These are phyloP conservation scores for Chrysomela aeneicollis DNA, from an alignment of 2,888 invertebrate species.

Conservation along the genomic window DNA sequence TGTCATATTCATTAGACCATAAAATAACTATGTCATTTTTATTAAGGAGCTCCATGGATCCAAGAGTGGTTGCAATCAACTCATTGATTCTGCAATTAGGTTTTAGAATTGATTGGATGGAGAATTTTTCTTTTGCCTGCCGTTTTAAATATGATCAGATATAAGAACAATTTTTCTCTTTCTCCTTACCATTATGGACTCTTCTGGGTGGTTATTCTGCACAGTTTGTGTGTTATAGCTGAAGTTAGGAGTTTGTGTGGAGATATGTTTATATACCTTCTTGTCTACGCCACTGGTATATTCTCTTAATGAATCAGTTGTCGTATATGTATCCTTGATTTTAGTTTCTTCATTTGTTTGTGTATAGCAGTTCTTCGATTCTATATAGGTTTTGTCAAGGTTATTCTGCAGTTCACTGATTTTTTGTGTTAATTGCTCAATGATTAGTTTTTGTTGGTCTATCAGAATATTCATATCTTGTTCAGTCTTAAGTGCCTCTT, in stretches of 20 bases:
- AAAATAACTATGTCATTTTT: constrained; percentile 13
- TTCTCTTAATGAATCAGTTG: constrained; percentile 5
- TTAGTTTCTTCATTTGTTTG: constrained; percentile 3
- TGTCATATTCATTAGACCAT: constrained; percentile 16
- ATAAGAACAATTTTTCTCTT: constrained; percentile 16
- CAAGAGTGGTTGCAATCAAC: constrained; percentile 16
- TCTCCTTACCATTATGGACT: constrained; percentile 13
- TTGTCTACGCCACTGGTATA: constrained; percentile 7
- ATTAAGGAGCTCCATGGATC: constrained; percentile 11
- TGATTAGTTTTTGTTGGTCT: constrained; percentile 12
- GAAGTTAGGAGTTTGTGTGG: not conserved
- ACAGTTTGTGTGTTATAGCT: constrained; percentile 2
- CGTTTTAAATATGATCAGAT: constrained; percentile 15
- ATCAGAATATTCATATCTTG: constrained; percentile 6
- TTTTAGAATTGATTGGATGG: constrained; percentile 16
- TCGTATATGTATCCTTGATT: constrained; percentile 5
- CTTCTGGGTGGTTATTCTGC: constrained; percentile 8
- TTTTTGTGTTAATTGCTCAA: constrained; percentile 1
- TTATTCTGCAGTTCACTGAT: constrained; percentile 5
- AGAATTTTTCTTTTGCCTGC: constrained; percentile 9
- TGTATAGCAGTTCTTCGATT: constrained; percentile 3
- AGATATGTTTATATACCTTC: constrained; percentile 5
- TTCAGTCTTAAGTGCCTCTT: constrained; percentile 16
- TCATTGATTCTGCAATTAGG: constrained; percentile 12
- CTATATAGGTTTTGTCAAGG: constrained; percentile 3